Evolutionary conservation across 2,113 vertebrate species (phyloP).

Genomic region (Maccullochella peelii): DNA sequence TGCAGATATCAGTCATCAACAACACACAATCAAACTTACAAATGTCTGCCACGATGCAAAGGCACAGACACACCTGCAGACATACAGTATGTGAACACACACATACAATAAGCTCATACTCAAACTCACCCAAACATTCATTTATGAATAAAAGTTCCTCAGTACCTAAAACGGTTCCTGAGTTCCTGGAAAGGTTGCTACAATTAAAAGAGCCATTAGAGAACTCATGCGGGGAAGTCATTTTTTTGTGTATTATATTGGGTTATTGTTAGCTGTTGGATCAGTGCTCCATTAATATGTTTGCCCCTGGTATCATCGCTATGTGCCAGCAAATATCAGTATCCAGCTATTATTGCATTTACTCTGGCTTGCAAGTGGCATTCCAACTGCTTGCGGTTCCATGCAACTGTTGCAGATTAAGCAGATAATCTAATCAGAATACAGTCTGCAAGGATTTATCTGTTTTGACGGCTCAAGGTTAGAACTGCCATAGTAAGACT

Average conservation of each 20-base stretch:
- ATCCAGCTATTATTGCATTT: constrained; percentile 69
- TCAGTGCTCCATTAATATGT: constrained; percentile 47
- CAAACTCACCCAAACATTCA: constrained; percentile 4
- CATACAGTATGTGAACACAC: background rate
- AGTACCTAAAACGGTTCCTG: background rate
- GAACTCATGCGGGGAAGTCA: constrained; percentile 24
- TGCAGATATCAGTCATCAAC: constrained; percentile 49
- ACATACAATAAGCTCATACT: background rate
- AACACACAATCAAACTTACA: constrained; percentile 24
- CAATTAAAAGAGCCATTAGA: constrained; percentile 14
- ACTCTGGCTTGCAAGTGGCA: constrained; percentile 45
- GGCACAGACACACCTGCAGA: constrained; percentile 6
- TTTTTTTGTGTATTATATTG: constrained; percentile 47
- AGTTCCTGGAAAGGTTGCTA: constrained; percentile 14
- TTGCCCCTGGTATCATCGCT: constrained; percentile 44
- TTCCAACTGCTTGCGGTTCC: constrained; percentile 45
- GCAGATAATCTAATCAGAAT: constrained; percentile 80
- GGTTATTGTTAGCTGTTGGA: constrained; percentile 48
- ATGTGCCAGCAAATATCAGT: constrained; percentile 59
- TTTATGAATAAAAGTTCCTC: constrained; percentile 1
- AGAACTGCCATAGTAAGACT: constrained; percentile 57
- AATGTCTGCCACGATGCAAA: constrained; percentile 26
- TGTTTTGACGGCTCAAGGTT: constrained; percentile 79
- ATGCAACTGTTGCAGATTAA: constrained; percentile 79
- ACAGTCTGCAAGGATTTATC: constrained; percentile 77